Conservation (phyloP, 2,888 invertebrate genomes). For the Drosophila atroscutellata region DNA sequence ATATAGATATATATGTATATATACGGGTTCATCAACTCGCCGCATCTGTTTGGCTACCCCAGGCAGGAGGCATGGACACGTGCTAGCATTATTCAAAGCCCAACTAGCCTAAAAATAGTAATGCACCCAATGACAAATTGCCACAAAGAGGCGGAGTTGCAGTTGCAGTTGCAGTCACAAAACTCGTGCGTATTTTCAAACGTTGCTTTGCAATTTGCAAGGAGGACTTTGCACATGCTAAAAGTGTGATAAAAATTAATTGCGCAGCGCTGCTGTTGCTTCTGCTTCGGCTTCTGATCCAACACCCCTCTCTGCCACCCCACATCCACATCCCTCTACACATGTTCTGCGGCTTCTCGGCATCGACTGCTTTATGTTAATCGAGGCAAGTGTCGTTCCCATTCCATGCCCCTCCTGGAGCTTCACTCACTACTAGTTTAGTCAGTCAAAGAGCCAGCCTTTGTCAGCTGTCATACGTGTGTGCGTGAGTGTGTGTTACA, state of each 20-base stretch:
- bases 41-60: conserved; percentile 29
- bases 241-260: conserved; percentile 84
- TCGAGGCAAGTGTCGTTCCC: conserved; percentile 61
- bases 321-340: background rate
- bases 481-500: conserved; percentile 9
- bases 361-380: conserved; percentile 66
- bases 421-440: conserved; percentile 47
- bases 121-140: conserved; percentile 70
- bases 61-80: conserved; percentile 45
- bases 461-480: conserved; percentile 48
- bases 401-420: conserved; percentile 21
- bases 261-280: conserved; percentile 75
- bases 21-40: conserved; percentile 67
- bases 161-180: conserved; percentile 15
- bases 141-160: conserved; percentile 28
- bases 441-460: conserved; percentile 63
- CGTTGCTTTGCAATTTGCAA: conserved; percentile 15
- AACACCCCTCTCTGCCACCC: background rate
- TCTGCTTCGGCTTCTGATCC: conserved; percentile 26
- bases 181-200: conserved; percentile 44
- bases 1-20: background rate
- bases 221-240: conserved; percentile 70
- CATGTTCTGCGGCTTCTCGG: conserved; percentile 11
- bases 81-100: conserved; percentile 69
- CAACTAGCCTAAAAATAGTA: conserved; percentile 66